Base-by-base conservation (phyloP, 2,113 vertebrate genomes). In the Oreochromis tanganicae region DNA sequence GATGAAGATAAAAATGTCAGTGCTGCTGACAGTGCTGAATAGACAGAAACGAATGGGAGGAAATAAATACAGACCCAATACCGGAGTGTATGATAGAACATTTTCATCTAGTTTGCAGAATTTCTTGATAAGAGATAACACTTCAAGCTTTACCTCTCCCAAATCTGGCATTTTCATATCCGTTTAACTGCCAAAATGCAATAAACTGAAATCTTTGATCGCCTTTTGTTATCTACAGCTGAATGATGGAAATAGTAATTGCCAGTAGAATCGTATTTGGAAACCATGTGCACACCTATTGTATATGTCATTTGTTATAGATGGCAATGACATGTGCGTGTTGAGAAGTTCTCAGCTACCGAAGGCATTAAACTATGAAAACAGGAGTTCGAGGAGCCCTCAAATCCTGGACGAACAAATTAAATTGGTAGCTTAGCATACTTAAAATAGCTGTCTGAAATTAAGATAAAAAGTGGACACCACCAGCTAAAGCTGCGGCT, bases 21-120 rank as follows among this genome's bases (percentile, higher is more conserved):
- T 75, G 86, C 87, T 82, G 90, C 90, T 92, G 89, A 93, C 91
- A 10, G 82, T 91, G 93, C 91, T 91, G 91, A 91, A 91, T 88
- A 43, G 82, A 87, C 93, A 93, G 89, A 93, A 93, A 81, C 79
- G 24, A 88, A 90, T 16, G 32, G 57, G 59, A 21, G 34, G 82
- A 80, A 43, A 71, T 81, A 87, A 93, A 91, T 55, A 56, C 27
- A 92, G 83, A 85, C 59, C 81, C 75, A 66, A 83, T 84, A 90
- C 79, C 82, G 84, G 81, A 66, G 66, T 82, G 85, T 89, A 87
- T 91, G 91, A 94, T 86, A 63, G 83, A 85, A 71, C 66, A 68
- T 89, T 91, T 91, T 86, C 80, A 85, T 90, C 82, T 82, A 63
- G 73, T 88, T 66, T 79, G 87, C 83, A 88, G 5, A 86, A 84